Percentiles rank a stretch among this genome's conserved stretches.
These are phyloP conservation scores for Chrysolophus pictus DNA, from an alignment of 2,797 vertebrate genomes.

Conservation along the genomic window DNA sequence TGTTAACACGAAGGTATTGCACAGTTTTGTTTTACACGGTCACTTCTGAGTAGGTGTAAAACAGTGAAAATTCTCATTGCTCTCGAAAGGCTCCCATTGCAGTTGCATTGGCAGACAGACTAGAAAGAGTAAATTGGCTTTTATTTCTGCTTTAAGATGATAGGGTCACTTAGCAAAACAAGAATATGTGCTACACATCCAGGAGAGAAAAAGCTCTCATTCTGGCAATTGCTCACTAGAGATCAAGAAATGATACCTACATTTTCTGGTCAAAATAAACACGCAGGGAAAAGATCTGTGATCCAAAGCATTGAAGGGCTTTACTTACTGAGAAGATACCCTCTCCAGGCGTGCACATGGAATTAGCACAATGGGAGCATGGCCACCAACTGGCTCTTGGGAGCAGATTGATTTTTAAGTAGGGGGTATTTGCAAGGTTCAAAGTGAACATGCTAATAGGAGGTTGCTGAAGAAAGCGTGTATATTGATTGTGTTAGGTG, in stretches of 20 bases:
- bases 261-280: background rate
- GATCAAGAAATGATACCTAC: background rate
- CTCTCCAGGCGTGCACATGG: background rate
- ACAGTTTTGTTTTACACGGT: background rate
- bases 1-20: background rate
- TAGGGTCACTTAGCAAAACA: background rate
- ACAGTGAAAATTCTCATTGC: background rate
- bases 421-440: background rate
- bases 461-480: background rate
- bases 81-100: background rate
- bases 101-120: background rate
- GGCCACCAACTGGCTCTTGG: background rate
- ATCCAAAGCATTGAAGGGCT: background rate
- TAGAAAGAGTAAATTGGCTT: background rate
- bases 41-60: background rate
- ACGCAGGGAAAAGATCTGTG: background rate
- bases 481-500: conserved; percentile 52
- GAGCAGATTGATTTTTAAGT: conserved; percentile 54
- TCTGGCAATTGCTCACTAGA: background rate
- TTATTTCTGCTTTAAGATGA: background rate
- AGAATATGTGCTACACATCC: background rate
- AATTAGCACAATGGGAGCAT: background rate
- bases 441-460: conserved; percentile 41
- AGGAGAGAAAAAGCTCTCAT: background rate
- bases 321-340: background rate